A percentile compares a stretch with the other conserved stretches of the same genome.
phyloP scores from a whole-genome alignment of 2,888 invertebrate genomes.

The Amblyjoppa fuscipennis region DNA sequence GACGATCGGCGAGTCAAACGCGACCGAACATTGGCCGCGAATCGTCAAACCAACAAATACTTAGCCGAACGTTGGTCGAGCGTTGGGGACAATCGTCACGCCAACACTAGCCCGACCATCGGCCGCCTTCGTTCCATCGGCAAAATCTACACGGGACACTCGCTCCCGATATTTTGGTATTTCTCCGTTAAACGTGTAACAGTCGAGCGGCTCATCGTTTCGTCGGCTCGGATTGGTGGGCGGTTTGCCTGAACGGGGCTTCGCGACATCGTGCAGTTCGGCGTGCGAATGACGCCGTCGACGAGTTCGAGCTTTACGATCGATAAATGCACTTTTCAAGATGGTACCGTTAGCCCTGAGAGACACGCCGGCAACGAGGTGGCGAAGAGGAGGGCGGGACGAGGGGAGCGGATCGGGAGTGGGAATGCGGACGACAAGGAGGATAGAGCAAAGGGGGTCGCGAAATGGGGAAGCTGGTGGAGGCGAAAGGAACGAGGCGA shows the following conservation, averaged over 20 bases:
- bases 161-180: not conserved
- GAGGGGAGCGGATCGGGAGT: not conserved
- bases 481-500: slow-evolving; percentile 44
- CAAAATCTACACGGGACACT: not conserved
- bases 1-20: too few relatives aligned
- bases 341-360: slow-evolving; percentile 62
- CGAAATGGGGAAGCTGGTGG: slow-evolving; percentile 41
- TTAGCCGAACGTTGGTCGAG: too few relatives aligned
- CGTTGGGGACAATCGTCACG: too few relatives aligned
- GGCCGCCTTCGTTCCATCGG: too few relatives aligned
- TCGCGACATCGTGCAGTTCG: slow-evolving; percentile 14
- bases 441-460: slow-evolving; percentile 34
- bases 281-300: slow-evolving; percentile 64
- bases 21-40: too few relatives aligned
- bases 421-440: slow-evolving; percentile 10
- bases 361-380: slow-evolving; percentile 39
- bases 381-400: not conserved
- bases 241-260: slow-evolving; percentile 37
- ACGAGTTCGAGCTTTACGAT: slow-evolving; percentile 64
- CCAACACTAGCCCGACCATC: too few relatives aligned
- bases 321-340: slow-evolving; percentile 69
- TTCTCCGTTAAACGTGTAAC: not conserved
- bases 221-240: slow-evolving; percentile 25
- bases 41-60: too few relatives aligned
- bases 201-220: not conserved